Evolutionary conservation across 1,140 invertebrate species (phyloP).

Genomic region (Ganaspis sp.): DNA sequence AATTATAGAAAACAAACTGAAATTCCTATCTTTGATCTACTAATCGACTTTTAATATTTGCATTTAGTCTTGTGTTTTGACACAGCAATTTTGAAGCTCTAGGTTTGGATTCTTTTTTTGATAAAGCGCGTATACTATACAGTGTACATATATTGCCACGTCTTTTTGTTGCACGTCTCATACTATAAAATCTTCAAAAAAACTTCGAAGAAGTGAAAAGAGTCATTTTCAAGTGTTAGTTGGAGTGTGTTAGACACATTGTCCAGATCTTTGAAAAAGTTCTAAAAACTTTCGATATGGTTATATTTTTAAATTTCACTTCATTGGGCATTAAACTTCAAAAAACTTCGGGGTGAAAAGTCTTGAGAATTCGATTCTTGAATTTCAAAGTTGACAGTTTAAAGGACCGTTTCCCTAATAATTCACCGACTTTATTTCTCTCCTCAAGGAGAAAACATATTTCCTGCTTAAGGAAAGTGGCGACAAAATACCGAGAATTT

Average conservation of each 20-base stretch:
- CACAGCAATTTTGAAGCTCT: no score
- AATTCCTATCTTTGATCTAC: neutral
- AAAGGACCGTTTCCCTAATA: neutral
- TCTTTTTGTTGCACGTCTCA: no score
- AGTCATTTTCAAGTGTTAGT: no score
- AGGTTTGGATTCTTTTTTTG: no score
- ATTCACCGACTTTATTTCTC: constrained; percentile 1
- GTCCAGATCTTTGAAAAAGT: no score
- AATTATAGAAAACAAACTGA: neutral
- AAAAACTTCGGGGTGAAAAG: neutral
- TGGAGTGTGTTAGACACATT: no score
- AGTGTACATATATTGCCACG: no score
- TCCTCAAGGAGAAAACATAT: neutral
- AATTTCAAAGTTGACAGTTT: neutral
- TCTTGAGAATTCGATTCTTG: neutral
- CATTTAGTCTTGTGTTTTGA: neutral
- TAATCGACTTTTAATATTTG: no score
- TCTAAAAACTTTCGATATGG: no score
- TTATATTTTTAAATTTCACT: neutral
- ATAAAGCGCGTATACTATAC: no score
- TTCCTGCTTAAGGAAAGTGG: neutral
- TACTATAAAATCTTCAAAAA: no score
- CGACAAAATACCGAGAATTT: constrained; percentile 24
- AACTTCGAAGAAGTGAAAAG: no score
- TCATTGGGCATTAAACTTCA: neutral